Evolutionary conservation across 2,888 invertebrate species (phyloP).

Genomic region (Acronicta aceris): DNA sequence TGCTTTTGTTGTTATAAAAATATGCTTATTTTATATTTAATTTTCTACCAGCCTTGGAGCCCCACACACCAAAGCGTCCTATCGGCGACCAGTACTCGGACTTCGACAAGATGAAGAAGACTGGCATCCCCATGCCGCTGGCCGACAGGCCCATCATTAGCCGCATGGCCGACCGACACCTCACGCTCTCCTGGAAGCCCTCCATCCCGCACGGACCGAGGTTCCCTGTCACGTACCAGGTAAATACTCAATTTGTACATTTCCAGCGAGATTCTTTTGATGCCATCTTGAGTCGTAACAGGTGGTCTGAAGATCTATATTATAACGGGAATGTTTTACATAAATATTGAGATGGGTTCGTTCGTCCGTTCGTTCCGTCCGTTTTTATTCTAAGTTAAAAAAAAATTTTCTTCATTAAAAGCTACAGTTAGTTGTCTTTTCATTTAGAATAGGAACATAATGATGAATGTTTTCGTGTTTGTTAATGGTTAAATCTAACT

Average conservation of each 20-base stretch:
- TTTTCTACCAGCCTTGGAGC: conserved; percentile 90
- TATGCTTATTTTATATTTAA: neutral
- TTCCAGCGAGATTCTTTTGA: no score
- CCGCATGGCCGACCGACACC: conserved; percentile 96
- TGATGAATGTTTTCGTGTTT: no score
- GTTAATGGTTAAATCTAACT: no score
- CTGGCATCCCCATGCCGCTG: conserved; percentile 95
- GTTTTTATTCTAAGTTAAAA: no score
- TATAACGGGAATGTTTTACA: no score
- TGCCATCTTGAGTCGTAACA: no score
- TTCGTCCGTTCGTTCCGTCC: no score
- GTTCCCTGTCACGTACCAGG: conserved; percentile 97
- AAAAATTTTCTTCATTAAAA: no score
- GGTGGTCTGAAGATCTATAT: no score
- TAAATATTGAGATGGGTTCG: no score
- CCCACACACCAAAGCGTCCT: conserved; percentile 90
- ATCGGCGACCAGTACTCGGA: conserved; percentile 94
- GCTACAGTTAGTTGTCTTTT: no score
- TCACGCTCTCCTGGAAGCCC: conserved; percentile 98
- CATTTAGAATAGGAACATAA: no score
- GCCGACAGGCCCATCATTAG: conserved; percentile 97
- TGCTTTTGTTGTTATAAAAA: neutral
- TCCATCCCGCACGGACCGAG: conserved; percentile 96
- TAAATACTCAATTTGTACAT: conserved; percentile 66
- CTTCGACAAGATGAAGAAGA: conserved; percentile 94